Base-by-base conservation (phyloP, 2,888 invertebrate genomes). In the Sarcophaga rosellei region DNA sequence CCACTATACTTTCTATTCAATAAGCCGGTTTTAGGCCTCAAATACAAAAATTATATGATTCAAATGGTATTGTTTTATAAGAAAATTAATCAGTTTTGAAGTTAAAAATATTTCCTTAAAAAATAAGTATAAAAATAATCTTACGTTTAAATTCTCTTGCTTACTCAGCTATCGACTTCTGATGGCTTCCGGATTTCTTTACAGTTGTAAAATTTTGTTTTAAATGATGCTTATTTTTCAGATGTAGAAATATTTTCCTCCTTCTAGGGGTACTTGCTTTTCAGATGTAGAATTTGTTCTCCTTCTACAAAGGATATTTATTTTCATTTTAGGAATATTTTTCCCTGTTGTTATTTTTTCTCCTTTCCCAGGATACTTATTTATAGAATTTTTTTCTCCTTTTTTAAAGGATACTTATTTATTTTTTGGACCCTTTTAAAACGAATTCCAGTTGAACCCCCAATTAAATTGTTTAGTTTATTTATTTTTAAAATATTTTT, bases 291-390 rank as follows among this genome's bases (percentile, higher is more conserved):
- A 59, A 59, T 20, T 59, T 59, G 20, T 59, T 59, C 59, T 59
- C n/a, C 59, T 5, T 25, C 25, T 59, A 1, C 20, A 20, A 59
- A 17, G 59, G n/a, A 59, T n/a, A 59, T 5, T 59, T 59, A 59
- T 59, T 59, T 59, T 59, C n/a, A 20, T 59, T 59, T 20, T 59
- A 59, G 59, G 59, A 59, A 59, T 59, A 59, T 59, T 59, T 59
- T 59, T 59, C 17, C 23, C 59, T 59, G 59, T 59, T 59, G n/a
- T 17, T 59, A 15, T 59, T 10, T 59, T 59, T 17, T 59, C 59
- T 59, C 59, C 59, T 17, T 59, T 59, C n/a, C 17, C 59, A 59
- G 17, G 59, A 59, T 59, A 59, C 59, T 59, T 59, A 59, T 59
- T 59, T 59, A 17, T 59, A 59, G 59, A 59, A 59, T 59, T 59